phyloP scores from a whole-genome alignment of 2,888 invertebrate genomes.

The Caenorhabditis zanzibari region DNA sequence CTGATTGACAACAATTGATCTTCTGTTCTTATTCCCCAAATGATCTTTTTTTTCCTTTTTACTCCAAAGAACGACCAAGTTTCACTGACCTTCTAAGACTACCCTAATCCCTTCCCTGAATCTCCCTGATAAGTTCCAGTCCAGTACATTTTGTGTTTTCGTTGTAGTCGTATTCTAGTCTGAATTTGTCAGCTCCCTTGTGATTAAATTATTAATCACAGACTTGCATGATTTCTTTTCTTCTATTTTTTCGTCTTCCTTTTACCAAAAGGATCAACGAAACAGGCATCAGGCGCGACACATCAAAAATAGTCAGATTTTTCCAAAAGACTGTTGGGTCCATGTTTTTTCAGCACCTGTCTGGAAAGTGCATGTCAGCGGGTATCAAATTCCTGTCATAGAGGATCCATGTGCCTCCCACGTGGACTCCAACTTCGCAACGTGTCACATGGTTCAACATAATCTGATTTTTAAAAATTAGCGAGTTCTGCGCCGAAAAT shows the following conservation, averaged over 20 bases:
- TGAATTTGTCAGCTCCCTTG: background rate
- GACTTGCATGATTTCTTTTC: background rate
- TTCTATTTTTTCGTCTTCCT: background rate
- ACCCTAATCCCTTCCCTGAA: slow-evolving; percentile 5
- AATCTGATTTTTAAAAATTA: slow-evolving; percentile 22
- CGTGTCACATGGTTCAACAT: slow-evolving; percentile 6
- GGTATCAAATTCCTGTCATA: slow-evolving; percentile 1
- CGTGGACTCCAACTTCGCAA: slow-evolving; percentile 5
- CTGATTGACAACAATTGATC: slow-evolving; percentile 25
- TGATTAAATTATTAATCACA: slow-evolving; percentile 21
- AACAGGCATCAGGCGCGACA: slow-evolving; percentile 20
- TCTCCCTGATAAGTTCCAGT: background rate
- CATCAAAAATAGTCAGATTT: background rate
- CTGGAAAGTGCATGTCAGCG: slow-evolving; percentile 3
- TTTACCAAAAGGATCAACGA: slow-evolving; percentile 4
- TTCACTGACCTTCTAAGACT: slow-evolving; percentile 36
- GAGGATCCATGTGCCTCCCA: slow-evolving; percentile 9
- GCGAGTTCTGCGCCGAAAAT: background rate
- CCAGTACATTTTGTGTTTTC: slow-evolving; percentile 12
- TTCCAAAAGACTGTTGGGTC: background rate
- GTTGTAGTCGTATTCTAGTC: slow-evolving; percentile 3
- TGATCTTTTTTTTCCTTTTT: background rate
- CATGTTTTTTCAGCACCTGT: background rate
- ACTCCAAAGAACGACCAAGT: slow-evolving; percentile 27
- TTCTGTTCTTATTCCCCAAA: slow-evolving; percentile 18